These are phyloP conservation scores for Terebella lapidaria DNA, from an alignment of 2,888 invertebrate species.

Conservation along the genomic window DNA sequence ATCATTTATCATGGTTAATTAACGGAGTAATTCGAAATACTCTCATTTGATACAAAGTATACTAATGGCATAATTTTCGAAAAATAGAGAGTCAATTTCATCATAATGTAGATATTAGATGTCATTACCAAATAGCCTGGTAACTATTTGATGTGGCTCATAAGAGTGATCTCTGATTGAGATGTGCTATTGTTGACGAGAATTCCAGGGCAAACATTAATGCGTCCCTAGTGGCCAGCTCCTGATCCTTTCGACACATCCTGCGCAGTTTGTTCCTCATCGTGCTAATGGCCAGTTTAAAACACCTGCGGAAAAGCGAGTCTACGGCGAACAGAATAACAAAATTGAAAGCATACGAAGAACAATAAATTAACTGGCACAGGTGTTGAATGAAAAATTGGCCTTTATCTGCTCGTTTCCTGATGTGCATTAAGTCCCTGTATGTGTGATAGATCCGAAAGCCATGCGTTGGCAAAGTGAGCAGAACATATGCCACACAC, in stretches of 20 bases:
- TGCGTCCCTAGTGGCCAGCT: not conserved
- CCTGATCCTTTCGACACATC: not conserved
- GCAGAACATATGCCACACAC: not conserved
- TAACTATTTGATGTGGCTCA: too few relatives aligned
- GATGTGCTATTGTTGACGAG: too few relatives aligned
- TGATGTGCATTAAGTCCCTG: not conserved
- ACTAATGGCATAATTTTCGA: too few relatives aligned
- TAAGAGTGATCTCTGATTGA: too few relatives aligned
- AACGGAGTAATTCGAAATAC: too few relatives aligned
- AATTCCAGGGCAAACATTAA: not conserved
- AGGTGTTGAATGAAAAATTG: slow-evolving; percentile 2
- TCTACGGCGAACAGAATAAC: not conserved
- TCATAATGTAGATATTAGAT: too few relatives aligned
- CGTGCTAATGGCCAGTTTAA: not conserved
- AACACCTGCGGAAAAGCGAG: not conserved
- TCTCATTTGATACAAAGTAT: too few relatives aligned
- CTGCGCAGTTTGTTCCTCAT: not conserved
- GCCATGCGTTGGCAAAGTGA: not conserved
- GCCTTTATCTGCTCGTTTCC: not conserved
- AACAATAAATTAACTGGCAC: not conserved
- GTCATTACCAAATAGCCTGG: too few relatives aligned
- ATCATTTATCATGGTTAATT: too few relatives aligned
- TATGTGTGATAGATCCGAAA: not conserved
- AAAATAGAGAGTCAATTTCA: too few relatives aligned
- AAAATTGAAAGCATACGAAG: not conserved